phyloP scores from a whole-genome alignment of 2,888 invertebrate species.

The Liposcelis brunnea region DNA sequence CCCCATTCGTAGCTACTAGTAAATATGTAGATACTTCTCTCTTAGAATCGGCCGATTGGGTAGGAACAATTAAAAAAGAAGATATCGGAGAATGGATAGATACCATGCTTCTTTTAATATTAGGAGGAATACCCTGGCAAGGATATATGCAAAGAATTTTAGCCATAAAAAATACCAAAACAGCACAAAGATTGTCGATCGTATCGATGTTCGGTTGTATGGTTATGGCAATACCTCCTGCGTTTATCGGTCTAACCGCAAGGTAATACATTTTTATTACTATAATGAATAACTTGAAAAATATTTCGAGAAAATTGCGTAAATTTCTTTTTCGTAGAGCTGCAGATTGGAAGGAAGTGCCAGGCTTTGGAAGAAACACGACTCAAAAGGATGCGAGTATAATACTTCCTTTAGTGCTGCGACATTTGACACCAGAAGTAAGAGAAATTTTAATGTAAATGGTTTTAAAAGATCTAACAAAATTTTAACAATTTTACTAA shows the following conservation, averaged over 20 bases:
- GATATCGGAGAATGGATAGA: conserved; percentile 38
- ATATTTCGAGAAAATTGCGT: too few species aligned
- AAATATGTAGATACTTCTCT: conserved; percentile 31
- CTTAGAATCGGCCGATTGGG: conserved; percentile 31
- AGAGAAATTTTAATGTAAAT: conserved; percentile 2
- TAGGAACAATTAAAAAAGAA: conserved; percentile 31
- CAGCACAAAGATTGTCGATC: conserved; percentile 44
- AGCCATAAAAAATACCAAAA: conserved; percentile 40
- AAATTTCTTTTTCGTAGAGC: conserved; percentile 15
- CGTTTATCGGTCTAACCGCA: conserved; percentile 47
- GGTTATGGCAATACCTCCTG: conserved; percentile 43
- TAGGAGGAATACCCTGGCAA: conserved; percentile 29
- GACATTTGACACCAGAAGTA: conserved; percentile 30
- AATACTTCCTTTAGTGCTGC: conserved; percentile 46
- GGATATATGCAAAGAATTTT: conserved; percentile 54
- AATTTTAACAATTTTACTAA: neutral
- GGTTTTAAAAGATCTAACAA: neutral
- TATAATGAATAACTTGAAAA: too few species aligned
- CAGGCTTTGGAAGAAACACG: conserved; percentile 23
- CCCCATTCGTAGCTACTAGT: conserved; percentile 41
- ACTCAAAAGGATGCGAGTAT: conserved; percentile 31
- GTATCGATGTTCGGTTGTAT: conserved; percentile 46
- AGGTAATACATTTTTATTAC: conserved; percentile 19
- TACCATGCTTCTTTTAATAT: conserved; percentile 37
- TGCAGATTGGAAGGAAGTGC: conserved; percentile 35